These are phyloP conservation scores for Vanessa atalanta DNA, from an alignment of 1,140 invertebrate species.

Conservation along the genomic window DNA sequence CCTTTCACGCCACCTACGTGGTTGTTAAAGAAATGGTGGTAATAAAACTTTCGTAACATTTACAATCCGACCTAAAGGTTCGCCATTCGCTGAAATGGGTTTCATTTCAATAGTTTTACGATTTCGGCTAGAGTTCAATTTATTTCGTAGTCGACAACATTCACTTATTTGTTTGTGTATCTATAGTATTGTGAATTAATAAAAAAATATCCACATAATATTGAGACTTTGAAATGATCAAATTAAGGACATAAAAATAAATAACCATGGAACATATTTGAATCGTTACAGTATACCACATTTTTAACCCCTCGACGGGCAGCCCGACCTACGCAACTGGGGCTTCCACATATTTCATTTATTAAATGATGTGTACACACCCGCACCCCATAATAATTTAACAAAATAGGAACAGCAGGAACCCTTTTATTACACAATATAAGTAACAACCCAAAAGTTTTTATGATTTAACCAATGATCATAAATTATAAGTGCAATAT, in stretches of 20 bases:
- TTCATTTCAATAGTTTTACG: slow-evolving; percentile 40
- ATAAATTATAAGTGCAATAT: slow-evolving; percentile 27
- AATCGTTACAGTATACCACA: slow-evolving; percentile 37
- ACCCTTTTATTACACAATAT: slow-evolving; percentile 44
- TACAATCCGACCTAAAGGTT: slow-evolving; percentile 16
- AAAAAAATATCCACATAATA: not conserved
- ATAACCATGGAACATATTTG: slow-evolving; percentile 27
- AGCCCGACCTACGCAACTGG: slow-evolving; percentile 27
- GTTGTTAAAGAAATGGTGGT: slow-evolving; percentile 25
- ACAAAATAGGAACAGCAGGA: slow-evolving; percentile 53
- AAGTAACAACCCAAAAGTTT: slow-evolving; percentile 27
- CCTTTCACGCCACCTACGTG: slow-evolving; percentile 23
- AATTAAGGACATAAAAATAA: not conserved
- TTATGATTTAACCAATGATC: slow-evolving; percentile 31
- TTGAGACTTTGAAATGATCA: not conserved
- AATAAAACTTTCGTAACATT: slow-evolving; percentile 31
- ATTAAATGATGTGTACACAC: slow-evolving; percentile 61
- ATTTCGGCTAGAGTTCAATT: slow-evolving; percentile 36
- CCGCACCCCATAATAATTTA: slow-evolving; percentile 53
- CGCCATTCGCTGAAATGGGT: slow-evolving; percentile 20
- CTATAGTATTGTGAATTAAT: not conserved
- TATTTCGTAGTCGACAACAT: slow-evolving; percentile 11
- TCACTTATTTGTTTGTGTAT: no score
- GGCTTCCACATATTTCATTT: slow-evolving; percentile 62
- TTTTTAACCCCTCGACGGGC: slow-evolving; percentile 56